A percentile compares a stretch with the other conserved stretches of the same genome.
These are phyloP conservation scores for Andricus quercusramuli DNA, from an alignment of 2,888 invertebrate genomes.

Conservation along the genomic window DNA sequence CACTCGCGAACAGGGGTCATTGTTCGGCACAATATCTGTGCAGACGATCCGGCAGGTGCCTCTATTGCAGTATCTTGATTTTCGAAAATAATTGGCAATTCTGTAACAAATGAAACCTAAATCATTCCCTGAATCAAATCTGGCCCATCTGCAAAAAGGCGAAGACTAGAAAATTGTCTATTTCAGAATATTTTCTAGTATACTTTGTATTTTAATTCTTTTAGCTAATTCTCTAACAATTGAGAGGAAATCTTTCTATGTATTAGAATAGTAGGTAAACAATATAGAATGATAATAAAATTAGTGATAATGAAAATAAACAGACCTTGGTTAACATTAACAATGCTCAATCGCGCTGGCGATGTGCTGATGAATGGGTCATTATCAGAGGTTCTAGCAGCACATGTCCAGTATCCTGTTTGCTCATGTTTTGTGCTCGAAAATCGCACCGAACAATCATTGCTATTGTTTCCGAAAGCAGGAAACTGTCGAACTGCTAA, in stretches of 20 bases:
- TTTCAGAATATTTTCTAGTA: not conserved
- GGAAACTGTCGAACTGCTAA: constrained; percentile 73
- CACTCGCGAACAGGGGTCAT: constrained; percentile 71
- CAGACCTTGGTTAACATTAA: constrained; percentile 66
- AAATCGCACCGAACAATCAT: constrained; percentile 76
- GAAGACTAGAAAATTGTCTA: not conserved
- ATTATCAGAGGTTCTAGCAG: constrained; percentile 68
- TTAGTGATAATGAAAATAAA: constrained; percentile 16
- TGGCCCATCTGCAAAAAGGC: not conserved
- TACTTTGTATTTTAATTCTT: not conserved
- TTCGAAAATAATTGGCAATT: constrained; percentile 64
- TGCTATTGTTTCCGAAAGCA: constrained; percentile 75
- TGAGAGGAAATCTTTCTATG: not conserved
- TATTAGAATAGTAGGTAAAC: too few species aligned
- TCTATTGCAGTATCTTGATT: constrained; percentile 67
- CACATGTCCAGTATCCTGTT: constrained; percentile 76
- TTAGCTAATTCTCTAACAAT: not conserved
- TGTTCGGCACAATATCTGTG: constrained; percentile 71
- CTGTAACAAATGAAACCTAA: constrained; percentile 51
- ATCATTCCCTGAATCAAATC: not conserved
- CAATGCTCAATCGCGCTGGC: constrained; percentile 72
- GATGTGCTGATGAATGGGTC: constrained; percentile 72
- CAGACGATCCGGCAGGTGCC: constrained; percentile 69
- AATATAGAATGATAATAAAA: not conserved
- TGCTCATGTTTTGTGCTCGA: constrained; percentile 74